Conservation (phyloP, 2,888 invertebrate species). For the Drosophila flavopinicola region DNA sequence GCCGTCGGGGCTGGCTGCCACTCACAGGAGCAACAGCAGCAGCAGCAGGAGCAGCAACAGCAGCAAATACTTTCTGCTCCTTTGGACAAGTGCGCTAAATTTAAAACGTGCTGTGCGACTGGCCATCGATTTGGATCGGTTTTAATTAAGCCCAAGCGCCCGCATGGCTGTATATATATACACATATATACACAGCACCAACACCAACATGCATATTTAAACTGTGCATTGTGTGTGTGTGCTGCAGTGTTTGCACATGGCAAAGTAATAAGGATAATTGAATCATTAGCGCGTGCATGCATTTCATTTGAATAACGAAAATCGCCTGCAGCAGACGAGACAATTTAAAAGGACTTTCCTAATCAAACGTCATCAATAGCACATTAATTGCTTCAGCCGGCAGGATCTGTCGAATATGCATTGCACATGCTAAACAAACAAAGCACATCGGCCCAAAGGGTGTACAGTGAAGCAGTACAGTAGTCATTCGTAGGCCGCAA, state of each 20-base stretch:
- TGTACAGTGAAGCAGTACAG: background rate
- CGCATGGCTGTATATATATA: conserved; percentile 7
- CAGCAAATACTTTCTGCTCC: conserved; percentile 16
- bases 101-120: conserved; percentile 67
- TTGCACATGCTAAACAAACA: conserved; percentile 35
- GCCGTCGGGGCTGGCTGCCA: conserved; percentile 16
- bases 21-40: too few species aligned
- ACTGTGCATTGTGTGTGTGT: conserved; percentile 28
- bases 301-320: conserved; percentile 61
- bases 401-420: conserved; percentile 27
- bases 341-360: conserved; percentile 35
- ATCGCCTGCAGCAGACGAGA: conserved; percentile 22
- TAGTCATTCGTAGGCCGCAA: conserved; percentile 60
- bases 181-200: background rate
- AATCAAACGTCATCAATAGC: conserved; percentile 65
- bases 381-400: conserved; percentile 48
- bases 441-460: conserved; percentile 6
- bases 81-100: conserved; percentile 53
- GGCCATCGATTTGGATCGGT: conserved; percentile 58
- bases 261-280: conserved; percentile 72
- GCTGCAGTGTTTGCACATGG: conserved; percentile 20
- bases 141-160: conserved; percentile 65
- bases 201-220: conserved; percentile 41
- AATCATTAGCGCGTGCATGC: conserved; percentile 72
- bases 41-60: too few species aligned